Evolutionary conservation across 2,888 invertebrate species (phyloP), one percentile per base, ranked within the genome.

Genomic region (Lasioglossum figueresi): DNA sequence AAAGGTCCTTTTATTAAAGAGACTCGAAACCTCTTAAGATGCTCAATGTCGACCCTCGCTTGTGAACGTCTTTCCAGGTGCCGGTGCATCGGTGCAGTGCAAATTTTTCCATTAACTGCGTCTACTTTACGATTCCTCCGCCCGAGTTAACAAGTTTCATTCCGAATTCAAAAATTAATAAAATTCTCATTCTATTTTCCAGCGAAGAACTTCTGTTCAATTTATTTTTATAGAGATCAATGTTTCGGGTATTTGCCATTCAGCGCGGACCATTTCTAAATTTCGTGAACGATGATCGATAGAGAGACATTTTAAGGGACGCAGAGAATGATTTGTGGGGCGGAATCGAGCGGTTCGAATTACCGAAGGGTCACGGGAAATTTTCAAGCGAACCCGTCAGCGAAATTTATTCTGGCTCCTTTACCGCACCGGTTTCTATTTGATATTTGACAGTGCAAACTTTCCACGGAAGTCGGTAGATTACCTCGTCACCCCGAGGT

Each of bases 401-500:
- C 68, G 27, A 76, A 76, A 84, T 76, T 79, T 63, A 63, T 45
- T 48, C 66, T 12, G n/a, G 4, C 16, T 31, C 37, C 23, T 77
- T n/a, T 31, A 37, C 37, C 19, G 40, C 76, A 6, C 27, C 48
- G 76, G 76, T 71, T 27, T 27, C 84, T 27, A 45, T 37, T 10
- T 59, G 72, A 85, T 82, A 76, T 68, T 83, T 71, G 73, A 74
- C 83, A 40, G 45, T 34, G 14, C 31, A 40, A 73, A 83, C 83
- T 66, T 85, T 76, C 79, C 70, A 37, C 10, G n/a, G 72, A 79
- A 76, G 82, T 40, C 84, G 48, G 71, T 59, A 68, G 79, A 82
- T 85, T 85, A 79, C 63, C 73, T 52, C 79, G 82, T 76, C 79
- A 59, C 84, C 79, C 76, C 40, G 59, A 71, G 83, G 73, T 83